These are phyloP conservation scores for Brachionus koreanus DNA, from an alignment of 1,140 invertebrate species.

Conservation along the genomic window DNA sequence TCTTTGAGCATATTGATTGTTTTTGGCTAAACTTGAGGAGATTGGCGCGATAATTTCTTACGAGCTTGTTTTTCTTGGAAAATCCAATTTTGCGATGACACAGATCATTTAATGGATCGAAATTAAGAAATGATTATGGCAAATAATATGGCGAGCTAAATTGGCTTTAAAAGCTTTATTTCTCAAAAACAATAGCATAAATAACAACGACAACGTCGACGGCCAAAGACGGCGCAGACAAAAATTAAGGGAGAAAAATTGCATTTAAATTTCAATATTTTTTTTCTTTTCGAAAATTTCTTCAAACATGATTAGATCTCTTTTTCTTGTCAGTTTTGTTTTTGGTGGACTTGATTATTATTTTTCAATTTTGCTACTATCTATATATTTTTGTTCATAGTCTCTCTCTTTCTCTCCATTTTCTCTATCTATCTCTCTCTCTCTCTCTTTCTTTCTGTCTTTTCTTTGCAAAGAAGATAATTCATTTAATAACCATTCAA, in stretches of 20 bases:
- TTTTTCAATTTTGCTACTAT: constrained; percentile 28
- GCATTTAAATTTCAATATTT: constrained; percentile 14
- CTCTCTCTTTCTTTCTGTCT: constrained; percentile 15
- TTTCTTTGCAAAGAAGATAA: constrained; percentile 30
- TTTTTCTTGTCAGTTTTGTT: constrained; percentile 40
- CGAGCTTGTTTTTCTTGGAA: constrained; percentile 9
- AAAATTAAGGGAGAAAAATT: constrained; percentile 16
- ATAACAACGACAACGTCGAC: background rate
- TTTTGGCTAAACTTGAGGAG: background rate
- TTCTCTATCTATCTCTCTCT: background rate
- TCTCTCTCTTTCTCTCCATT: background rate
- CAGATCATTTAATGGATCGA: background rate
- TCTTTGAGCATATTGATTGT: background rate
- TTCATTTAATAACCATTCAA: constrained; percentile 32
- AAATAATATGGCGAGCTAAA: constrained; percentile 15
- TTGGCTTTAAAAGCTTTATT: background rate
- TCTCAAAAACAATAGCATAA: constrained; percentile 15
- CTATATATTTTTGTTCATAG: constrained; percentile 1
- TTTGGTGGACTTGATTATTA: constrained; percentile 40
- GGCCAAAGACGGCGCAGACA: background rate
- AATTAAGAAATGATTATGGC: constrained; percentile 31
- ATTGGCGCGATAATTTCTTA: background rate
- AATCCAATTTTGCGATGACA: constrained; percentile 16
- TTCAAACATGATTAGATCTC: constrained; percentile 40
- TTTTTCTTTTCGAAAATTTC: background rate